phyloP scores from a whole-genome alignment of 2,888 invertebrate genomes.

The Chrysolina americana region DNA sequence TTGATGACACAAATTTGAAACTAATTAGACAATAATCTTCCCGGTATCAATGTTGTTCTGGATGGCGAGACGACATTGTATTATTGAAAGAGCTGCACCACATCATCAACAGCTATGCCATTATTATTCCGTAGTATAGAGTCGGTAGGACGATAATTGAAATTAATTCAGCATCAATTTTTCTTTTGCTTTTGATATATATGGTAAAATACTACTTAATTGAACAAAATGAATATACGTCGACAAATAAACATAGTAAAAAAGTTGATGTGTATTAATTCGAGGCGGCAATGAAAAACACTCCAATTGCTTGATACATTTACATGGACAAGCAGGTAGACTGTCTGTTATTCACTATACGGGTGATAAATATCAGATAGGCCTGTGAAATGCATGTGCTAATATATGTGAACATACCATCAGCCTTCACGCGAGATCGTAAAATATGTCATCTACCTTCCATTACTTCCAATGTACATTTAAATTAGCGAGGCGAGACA shows the following conservation, averaged over 20 bases:
- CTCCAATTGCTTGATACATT: not conserved
- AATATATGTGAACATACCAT: not conserved
- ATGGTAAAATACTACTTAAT: not conserved
- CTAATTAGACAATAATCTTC: no score
- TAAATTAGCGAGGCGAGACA: constrained; percentile 31
- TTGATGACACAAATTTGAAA: no score
- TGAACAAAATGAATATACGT: not conserved
- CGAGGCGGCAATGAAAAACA: not conserved
- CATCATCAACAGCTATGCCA: no score
- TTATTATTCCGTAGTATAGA: no score
- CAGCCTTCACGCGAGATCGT: not conserved
- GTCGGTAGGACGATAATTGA: no score
- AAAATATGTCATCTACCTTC: constrained; percentile 34
- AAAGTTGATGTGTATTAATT: not conserved
- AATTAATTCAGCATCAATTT: no score
- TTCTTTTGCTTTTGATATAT: no score
- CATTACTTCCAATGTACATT: constrained; percentile 28
- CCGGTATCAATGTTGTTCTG: no score
- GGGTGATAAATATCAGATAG: not conserved
- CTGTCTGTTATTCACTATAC: not conserved
- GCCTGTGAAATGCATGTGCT: not conserved
- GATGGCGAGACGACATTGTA: no score
- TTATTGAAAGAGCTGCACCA: no score
- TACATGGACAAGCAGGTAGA: not conserved
- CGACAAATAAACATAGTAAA: not conserved